These are phyloP conservation scores for Tuta absoluta DNA, from an alignment of 2,888 invertebrate genomes.

Conservation along the genomic window DNA sequence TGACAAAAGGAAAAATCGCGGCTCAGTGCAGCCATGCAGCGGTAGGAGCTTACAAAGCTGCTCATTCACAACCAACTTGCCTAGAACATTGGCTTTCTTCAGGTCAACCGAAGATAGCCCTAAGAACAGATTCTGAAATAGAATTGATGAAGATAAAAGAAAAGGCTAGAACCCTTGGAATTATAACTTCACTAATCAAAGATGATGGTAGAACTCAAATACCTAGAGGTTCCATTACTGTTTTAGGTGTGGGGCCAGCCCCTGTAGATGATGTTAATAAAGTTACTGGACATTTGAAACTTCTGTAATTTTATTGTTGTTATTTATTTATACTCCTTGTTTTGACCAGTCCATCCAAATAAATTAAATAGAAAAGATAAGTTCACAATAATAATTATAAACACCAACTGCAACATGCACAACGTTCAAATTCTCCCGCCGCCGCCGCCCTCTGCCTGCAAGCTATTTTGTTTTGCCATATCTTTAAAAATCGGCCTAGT, in stretches of 20 bases:
- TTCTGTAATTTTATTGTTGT: slow-evolving; percentile 17
- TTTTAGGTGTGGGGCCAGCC: slow-evolving; percentile 95
- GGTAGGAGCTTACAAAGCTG: slow-evolving; percentile 91
- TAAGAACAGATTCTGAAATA: slow-evolving; percentile 89
- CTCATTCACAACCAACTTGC: slow-evolving; percentile 82
- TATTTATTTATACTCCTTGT: background rate
- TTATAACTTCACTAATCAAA: slow-evolving; percentile 87
- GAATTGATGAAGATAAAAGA: slow-evolving; percentile 85
- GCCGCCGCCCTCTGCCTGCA: too few species aligned
- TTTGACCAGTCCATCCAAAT: background rate
- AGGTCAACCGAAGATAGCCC: slow-evolving; percentile 93
- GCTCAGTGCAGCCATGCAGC: slow-evolving; percentile 97
- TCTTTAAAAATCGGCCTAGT: too few species aligned
- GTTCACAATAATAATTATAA: too few species aligned
- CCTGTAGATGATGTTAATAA: slow-evolving; percentile 87
- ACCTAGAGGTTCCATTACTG: slow-evolving; percentile 92
- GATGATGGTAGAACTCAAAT: slow-evolving; percentile 98
- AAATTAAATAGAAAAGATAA: too few species aligned
- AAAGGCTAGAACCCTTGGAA: slow-evolving; percentile 85
- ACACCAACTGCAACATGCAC: too few species aligned
- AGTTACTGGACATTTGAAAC: slow-evolving; percentile 82
- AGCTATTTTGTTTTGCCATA: too few species aligned
- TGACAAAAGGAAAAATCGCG: slow-evolving; percentile 97
- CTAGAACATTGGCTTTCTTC: slow-evolving; percentile 80
- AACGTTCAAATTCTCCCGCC: too few species aligned